phyloP scores from a whole-genome alignment of 1,140 invertebrate genomes.

The fruit fly (Drosophila melanogaster) region DNA sequence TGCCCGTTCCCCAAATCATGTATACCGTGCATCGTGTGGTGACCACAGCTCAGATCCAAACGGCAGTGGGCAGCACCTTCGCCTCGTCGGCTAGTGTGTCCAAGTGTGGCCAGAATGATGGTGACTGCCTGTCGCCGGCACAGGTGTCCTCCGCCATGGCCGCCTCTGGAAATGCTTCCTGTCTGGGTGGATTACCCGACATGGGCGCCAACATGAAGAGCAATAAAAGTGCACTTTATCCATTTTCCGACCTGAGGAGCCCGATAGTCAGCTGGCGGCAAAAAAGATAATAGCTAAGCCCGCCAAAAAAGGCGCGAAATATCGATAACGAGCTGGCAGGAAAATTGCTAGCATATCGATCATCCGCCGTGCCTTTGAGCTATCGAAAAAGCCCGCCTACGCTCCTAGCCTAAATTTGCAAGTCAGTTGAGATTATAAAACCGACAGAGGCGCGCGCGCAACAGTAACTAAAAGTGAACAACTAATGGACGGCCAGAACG shows the following conservation, averaged over 20 bases:
- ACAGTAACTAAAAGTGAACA: too few species aligned
- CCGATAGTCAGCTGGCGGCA: too few species aligned
- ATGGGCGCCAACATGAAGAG: slow-evolving; percentile 65
- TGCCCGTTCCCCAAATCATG: slow-evolving; percentile 75
- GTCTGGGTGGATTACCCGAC: slow-evolving; percentile 53
- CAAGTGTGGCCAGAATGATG: slow-evolving; percentile 74
- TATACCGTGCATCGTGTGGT: slow-evolving; percentile 83
- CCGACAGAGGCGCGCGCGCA: too few species aligned
- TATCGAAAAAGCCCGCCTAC: too few species aligned
- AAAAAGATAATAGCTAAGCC: too few species aligned
- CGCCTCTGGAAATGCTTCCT: slow-evolving; percentile 49
- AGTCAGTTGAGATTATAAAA: too few species aligned
- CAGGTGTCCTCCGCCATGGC: slow-evolving; percentile 62
- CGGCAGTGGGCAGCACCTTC: slow-evolving; percentile 76
- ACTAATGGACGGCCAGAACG: too few species aligned
- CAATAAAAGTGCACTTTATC: slow-evolving; percentile 53
- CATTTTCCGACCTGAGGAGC: slow-evolving; percentile 50
- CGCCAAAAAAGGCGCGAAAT: too few species aligned
- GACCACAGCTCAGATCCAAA: slow-evolving; percentile 83
- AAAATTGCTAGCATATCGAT: too few species aligned
- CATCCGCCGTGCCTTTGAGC: too few species aligned
- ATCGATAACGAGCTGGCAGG: too few species aligned
- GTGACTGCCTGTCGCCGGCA: slow-evolving; percentile 60
- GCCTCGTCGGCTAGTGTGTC: slow-evolving; percentile 83
- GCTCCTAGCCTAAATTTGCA: too few species aligned